phyloP scores from a whole-genome alignment of 1,140 invertebrate species.

The Thrips palmi region DNA sequence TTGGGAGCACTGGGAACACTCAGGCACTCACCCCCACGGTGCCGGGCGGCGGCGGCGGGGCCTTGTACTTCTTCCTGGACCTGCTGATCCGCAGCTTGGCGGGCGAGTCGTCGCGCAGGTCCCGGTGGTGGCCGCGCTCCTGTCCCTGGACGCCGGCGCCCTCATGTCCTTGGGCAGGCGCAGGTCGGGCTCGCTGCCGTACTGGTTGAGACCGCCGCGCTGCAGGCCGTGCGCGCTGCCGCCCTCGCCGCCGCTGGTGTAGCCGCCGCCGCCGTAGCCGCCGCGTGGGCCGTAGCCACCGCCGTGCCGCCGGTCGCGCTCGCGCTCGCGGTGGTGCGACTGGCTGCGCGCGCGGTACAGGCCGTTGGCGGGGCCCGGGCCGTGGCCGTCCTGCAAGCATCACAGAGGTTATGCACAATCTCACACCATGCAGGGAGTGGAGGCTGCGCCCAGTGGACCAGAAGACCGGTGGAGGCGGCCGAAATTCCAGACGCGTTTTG shows the following conservation, averaged over 20 bases:
- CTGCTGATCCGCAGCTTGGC: constrained; percentile 23
- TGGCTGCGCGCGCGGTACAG: constrained; percentile 12
- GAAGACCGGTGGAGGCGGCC: too few relatives aligned
- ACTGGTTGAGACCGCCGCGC: constrained; percentile 17
- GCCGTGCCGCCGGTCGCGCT: constrained; percentile 13
- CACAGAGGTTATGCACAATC: too few relatives aligned
- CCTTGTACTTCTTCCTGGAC: constrained; percentile 24
- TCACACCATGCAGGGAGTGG: too few relatives aligned
- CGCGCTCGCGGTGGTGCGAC: constrained; percentile 10
- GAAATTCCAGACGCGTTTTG: too few relatives aligned
- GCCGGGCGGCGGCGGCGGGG: constrained; percentile 20
- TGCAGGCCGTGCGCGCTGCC: not conserved
- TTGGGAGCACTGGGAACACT: not conserved
- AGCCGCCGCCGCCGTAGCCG: constrained; percentile 14
- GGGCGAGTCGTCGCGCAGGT: constrained; percentile 19
- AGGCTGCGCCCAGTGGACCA: too few relatives aligned
- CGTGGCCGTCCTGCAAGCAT: constrained; percentile 8
- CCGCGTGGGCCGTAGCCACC: constrained; percentile 15
- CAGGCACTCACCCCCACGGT: not conserved
- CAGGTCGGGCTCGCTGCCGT: constrained; percentile 54
- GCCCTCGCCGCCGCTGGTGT: not conserved
- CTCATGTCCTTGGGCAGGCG: constrained; percentile 19
- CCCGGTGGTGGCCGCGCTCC: constrained; percentile 5
- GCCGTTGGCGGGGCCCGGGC: constrained; percentile 10
- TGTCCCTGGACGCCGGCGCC: constrained; percentile 9